phyloP scores from a whole-genome alignment of 2,797 vertebrate species.

The Falco concolor region DNA sequence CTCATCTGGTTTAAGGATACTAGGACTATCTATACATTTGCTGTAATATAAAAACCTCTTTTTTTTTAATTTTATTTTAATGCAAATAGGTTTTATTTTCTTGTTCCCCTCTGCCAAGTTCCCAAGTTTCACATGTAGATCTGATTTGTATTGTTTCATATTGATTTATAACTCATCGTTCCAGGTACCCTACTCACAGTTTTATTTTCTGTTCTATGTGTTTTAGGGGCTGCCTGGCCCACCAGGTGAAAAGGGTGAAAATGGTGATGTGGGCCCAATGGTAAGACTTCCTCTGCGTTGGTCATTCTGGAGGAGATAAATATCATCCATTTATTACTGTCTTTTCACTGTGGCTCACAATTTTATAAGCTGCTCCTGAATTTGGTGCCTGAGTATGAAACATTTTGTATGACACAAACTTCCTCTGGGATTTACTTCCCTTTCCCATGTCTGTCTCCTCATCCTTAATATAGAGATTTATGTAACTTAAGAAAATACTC shows the following conservation, averaged over 20 bases:
- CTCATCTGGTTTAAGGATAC: background rate
- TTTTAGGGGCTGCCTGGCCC: conserved; percentile 92
- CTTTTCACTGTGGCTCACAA: background rate
- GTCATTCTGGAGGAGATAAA: background rate
- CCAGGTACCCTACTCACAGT: background rate
- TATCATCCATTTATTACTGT: background rate
- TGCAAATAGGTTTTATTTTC: background rate
- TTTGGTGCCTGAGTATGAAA: background rate
- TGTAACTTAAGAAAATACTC: background rate
- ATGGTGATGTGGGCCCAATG: conserved; percentile 97
- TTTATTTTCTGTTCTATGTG: background rate
- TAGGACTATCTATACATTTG: background rate
- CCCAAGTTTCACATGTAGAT: background rate
- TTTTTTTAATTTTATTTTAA: background rate
- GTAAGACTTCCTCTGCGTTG: conserved; percentile 69
- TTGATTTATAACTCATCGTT: background rate
- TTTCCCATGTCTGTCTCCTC: background rate
- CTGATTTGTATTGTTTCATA: background rate
- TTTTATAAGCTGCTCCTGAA: background rate
- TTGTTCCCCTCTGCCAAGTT: background rate
- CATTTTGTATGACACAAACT: background rate
- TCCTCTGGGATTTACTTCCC: background rate
- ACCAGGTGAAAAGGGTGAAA: conserved; percentile 96
- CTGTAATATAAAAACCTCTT: background rate
- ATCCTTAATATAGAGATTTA: background rate